Percentiles rank a stretch among this genome's conserved stretches.
phyloP scores from a whole-genome alignment of 2,797 vertebrate species.

The Dendrocincla tyrannina region DNA sequence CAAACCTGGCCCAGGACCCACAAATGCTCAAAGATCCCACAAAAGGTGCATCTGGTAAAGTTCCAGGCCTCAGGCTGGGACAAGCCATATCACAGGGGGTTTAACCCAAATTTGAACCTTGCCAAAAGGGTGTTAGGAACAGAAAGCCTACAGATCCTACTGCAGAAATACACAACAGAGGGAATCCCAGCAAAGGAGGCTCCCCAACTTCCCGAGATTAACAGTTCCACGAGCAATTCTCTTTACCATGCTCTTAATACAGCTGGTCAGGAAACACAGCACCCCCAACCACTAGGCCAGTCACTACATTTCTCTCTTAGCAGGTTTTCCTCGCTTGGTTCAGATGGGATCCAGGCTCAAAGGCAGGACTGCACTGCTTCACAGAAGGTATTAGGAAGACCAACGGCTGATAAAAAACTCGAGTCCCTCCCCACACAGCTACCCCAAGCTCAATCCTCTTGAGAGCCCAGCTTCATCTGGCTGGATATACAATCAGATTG shows the following conservation, averaged over 20 bases:
- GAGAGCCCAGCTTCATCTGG: slow-evolving; percentile 25
- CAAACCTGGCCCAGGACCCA: neutral
- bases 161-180: neutral
- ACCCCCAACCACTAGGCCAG: neutral
- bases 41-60: neutral
- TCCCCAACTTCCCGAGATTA: neutral
- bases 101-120: neutral
- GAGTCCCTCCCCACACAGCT: neutral
- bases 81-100: neutral
- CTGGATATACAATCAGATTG: slow-evolving; percentile 14
- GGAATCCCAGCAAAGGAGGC: neutral
- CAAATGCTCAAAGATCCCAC: neutral
- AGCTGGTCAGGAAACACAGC: neutral
- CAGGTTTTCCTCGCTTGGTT: neutral
- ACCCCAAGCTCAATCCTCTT: neutral
- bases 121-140: neutral
- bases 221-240: neutral
- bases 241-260: neutral
- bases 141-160: neutral
- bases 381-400: neutral
- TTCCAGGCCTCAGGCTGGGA: neutral
- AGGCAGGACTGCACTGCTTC: neutral
- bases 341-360: neutral
- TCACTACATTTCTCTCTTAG: neutral
- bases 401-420: neutral